Evolutionary conservation across 2,113 vertebrate genomes (phyloP), one percentile per base, ranked within the genome.

Genomic region (Irena cyanogastra): DNA sequence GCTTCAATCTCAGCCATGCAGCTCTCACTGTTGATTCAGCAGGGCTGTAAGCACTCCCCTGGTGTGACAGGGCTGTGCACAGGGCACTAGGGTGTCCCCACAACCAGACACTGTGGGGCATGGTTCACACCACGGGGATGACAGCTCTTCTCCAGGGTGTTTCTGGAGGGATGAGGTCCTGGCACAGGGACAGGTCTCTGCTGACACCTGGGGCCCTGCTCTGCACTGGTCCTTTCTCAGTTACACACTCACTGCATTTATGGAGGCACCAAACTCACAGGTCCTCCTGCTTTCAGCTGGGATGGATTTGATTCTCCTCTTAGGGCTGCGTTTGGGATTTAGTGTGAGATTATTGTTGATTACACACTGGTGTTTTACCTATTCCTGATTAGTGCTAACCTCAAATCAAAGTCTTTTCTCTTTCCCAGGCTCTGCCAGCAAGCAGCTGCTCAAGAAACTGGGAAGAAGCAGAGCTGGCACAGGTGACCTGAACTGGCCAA

Each of bases 351-450:
- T 4, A 6, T 13, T 65, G 31, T 20, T 37, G 42, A 28, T 59
- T 5, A 33, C 28, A 39, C 47, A 13, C 3, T 0, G 1, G 31
- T 30, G 28, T 41, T 45, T 53, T 15, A 39, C 37, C 69, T 66
- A 60, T 4, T 60, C 20, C 45, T 75, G 45, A 66, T 60, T 28
- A n/a, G 23, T 16, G 39, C 24, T 75, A 10, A 10, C 39, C 39
- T 45, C 15, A 39, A 60, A 39, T 33, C n/a, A 30, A 59, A 50
- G 28, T 11, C 2, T 59, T 18, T 44, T 53, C 45, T 22, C 20
- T 8, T 60, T 41, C 45, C 45, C 53, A 57, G 42, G 59, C 44
- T 72, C 37, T 57, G 35, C 35, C 59, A 60, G 33, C 6, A 39
- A 60, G 20, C 9, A 68, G 39, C 3, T 47, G 53, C n/a, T 53